Conservation (phyloP, 2,113 vertebrate species). For the Poecile atricapillus region DNA sequence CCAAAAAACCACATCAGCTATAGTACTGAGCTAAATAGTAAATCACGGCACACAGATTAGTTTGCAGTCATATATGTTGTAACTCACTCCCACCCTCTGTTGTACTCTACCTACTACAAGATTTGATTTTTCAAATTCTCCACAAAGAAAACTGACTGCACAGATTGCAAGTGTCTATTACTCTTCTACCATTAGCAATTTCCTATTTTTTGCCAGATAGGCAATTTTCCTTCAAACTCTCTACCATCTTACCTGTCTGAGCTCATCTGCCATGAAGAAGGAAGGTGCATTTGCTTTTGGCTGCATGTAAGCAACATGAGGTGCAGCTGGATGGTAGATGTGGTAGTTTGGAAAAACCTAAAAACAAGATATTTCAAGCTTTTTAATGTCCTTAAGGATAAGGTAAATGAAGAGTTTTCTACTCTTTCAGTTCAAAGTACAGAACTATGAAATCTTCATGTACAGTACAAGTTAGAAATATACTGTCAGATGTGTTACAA, state of each 20-base stretch:
- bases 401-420: background rate
- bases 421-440: background rate
- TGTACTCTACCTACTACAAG: background rate
- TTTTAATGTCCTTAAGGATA: background rate
- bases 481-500: background rate
- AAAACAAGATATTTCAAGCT: background rate
- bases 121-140: background rate
- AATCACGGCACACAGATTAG: background rate
- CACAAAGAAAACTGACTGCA: background rate
- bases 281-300: slow-evolving; percentile 99
- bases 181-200: background rate
- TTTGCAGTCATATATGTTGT: background rate
- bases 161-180: background rate
- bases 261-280: slow-evolving; percentile 98
- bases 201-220: background rate
- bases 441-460: background rate
- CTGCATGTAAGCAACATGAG: slow-evolving; percentile 99
- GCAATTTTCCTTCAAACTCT: background rate
- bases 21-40: background rate
- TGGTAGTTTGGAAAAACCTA: slow-evolving; percentile 99
- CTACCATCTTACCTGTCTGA: slow-evolving; percentile 85
- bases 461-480: background rate
- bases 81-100: background rate
- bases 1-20: background rate
- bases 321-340: slow-evolving; percentile 94